Evolutionary conservation across 1,140 invertebrate genomes (phyloP), one percentile per base, ranked within the genome.

Genomic region (Lepidurus couesii): DNA sequence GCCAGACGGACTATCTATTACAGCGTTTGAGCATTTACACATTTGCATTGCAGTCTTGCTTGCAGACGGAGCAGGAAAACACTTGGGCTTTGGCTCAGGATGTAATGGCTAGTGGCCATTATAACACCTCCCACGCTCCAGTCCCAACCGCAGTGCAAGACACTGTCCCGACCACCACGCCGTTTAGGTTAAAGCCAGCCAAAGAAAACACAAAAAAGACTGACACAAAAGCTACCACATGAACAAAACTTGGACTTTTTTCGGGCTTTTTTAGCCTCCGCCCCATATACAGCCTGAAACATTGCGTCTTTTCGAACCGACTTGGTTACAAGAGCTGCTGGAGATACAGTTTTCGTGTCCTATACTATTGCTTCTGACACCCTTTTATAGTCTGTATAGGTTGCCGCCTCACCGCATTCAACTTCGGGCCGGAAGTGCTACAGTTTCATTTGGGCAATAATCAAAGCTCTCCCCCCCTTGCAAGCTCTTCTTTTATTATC

Each of bases 111-210:
- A 65, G 53, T 65, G 53, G 21, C 53, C 53, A 65, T 65, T 65
- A 9, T 65, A 65, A 65, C 53, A 65, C 53, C 53, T 65, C 53
- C 53, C 53, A 65, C 53, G n/a, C 53, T 65, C 53, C 53, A 65
- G 53, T 65, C 53, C 16, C 53, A 21, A 65, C 53, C 16, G 53
- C 53, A 65, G n/a, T 21, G 6, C 53, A 34, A 65, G 53, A 9
- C 6, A 65, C 53, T 65, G 53, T 65, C 53, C 26, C 53, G 53
- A 65, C 53, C 53, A 16, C 53, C 16, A 65, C 8, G 53, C 53
- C 53, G 53, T 65, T 47, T 65, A 21, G 53, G 5, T 13, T 4
- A 7, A 65, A 65, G 53, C 13, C 53, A 65, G 13, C 53, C 53
- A 21, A 16, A 9, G 16, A 65, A 65, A 65, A 65, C 16, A 13